Evolutionary conservation across 2,888 invertebrate species (phyloP).

Genomic region (Polydrusus cervinus): DNA sequence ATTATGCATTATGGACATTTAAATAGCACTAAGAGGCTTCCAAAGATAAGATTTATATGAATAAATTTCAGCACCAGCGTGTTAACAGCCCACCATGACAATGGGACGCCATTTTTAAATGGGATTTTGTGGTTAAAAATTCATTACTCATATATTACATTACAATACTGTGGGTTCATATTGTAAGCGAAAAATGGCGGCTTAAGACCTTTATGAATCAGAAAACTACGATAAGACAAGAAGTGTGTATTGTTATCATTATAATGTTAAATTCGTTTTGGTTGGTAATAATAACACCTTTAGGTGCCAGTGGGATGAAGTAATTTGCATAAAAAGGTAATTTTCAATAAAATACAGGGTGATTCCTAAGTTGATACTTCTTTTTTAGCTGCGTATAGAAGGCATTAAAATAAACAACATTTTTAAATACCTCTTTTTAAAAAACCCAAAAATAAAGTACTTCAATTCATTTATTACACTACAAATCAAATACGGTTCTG

Average conservation of each 20-base stretch:
- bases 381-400: too few species aligned
- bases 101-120: slow-evolving; percentile 54
- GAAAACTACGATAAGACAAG: slow-evolving; percentile 48
- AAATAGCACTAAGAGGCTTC: slow-evolving; percentile 48
- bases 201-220: slow-evolving; percentile 34
- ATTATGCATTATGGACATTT: slow-evolving; percentile 40
- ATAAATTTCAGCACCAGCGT: slow-evolving; percentile 46
- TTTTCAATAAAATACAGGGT: slow-evolving; percentile 33
- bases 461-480: too few species aligned
- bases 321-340: slow-evolving; percentile 46
- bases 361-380: too few species aligned
- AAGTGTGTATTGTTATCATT: slow-evolving; percentile 49
- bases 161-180: slow-evolving; percentile 47
- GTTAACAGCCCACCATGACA: slow-evolving; percentile 54
- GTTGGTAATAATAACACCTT: slow-evolving; percentile 44
- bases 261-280: slow-evolving; percentile 40
- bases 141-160: slow-evolving; percentile 52
- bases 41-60: slow-evolving; percentile 53
- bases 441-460: too few species aligned
- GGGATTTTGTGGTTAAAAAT: slow-evolving; percentile 52
- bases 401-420: too few species aligned
- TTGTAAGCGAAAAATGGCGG: slow-evolving; percentile 26
- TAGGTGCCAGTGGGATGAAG: slow-evolving; percentile 29
- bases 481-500: too few species aligned
- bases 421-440: too few species aligned